Conservation (phyloP, 53 echinoderm and acorn worm genomes). For the Pentamera pediparva region DNA sequence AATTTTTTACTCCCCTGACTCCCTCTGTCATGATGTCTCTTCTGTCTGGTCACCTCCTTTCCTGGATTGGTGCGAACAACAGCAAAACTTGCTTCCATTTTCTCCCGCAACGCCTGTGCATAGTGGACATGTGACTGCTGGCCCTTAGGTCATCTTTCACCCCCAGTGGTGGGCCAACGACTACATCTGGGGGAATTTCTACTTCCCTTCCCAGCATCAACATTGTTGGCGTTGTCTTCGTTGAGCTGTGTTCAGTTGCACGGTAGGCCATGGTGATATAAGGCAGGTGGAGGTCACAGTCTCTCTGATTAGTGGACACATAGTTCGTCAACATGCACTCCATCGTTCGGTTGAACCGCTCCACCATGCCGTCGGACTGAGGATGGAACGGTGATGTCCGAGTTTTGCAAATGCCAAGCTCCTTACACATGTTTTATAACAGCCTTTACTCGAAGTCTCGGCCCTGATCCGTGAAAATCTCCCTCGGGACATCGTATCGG, state of each 20-base stretch:
- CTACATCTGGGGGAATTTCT: conserved; percentile 38
- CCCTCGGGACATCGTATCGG: neutral
- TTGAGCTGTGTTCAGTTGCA: conserved; percentile 46
- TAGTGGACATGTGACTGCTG: no score
- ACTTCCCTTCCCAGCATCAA: conserved; percentile 52
- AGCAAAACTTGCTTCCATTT: no score
- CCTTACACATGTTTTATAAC: no score
- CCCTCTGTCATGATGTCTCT: no score
- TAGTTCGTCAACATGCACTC: neutral
- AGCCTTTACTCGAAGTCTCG: neutral
- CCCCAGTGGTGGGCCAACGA: neutral
- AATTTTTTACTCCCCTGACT: no score
- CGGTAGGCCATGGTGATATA: conserved; percentile 51
- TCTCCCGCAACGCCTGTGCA: no score
- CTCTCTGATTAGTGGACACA: neutral
- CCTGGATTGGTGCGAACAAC: no score
- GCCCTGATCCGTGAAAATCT: neutral
- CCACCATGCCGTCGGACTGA: conserved; percentile 35
- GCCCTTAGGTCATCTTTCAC: neutral
- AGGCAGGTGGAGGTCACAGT: conserved; percentile 49
- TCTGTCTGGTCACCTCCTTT: no score
- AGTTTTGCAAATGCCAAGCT: conserved; percentile 20
- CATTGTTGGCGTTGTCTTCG: conserved; percentile 49
- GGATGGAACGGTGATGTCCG: conserved; percentile 29
- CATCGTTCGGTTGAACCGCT: conserved; percentile 35